These are phyloP conservation scores for fruit fly (Drosophila melanogaster) DNA, from an alignment of 1,140 invertebrate genomes.

Conservation along the genomic window Release_6_plus_ISO1_MT NT_033777.3:27994501-27995000, in stretches of 20 bases:
- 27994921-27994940: too few species aligned
- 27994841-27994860: slow-evolving; percentile 48
- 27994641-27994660: slow-evolving; percentile 78
- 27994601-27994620: slow-evolving; percentile 63
- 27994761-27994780: slow-evolving; percentile 49
- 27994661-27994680: slow-evolving; percentile 40
- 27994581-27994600: slow-evolving; percentile 36
- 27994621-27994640: slow-evolving; percentile 78
- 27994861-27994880: slow-evolving; percentile 22
- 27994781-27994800: slow-evolving; percentile 58
- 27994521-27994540: slow-evolving; percentile 26
- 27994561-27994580: slow-evolving; percentile 57
- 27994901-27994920: not conserved
- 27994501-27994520: slow-evolving; percentile 7
- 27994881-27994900: not conserved
- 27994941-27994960: too few species aligned
- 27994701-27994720: slow-evolving; percentile 28
- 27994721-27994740: slow-evolving; percentile 15
- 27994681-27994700: slow-evolving; percentile 74
- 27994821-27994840: slow-evolving; percentile 55
- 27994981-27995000: too few species aligned
- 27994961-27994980: too few species aligned
- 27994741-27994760: slow-evolving; percentile 46
- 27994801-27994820: slow-evolving; percentile 55
- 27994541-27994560: slow-evolving; percentile 78